Evolutionary conservation across 2,888 invertebrate genomes (phyloP).

Genomic region (Dasysyrphus tricinctus): DNA sequence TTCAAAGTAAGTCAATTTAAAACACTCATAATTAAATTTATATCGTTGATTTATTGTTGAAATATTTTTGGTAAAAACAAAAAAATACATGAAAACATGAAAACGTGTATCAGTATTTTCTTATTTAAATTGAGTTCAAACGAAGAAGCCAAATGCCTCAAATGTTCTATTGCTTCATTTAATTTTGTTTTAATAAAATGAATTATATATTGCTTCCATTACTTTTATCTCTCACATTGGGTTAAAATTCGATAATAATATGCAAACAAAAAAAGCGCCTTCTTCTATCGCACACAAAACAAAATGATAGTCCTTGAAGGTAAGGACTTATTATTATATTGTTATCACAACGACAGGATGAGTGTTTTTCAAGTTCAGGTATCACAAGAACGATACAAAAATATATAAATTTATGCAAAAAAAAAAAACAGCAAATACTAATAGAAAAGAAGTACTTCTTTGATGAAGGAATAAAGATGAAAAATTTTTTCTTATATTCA

Average conservation of each 20-base stretch:
- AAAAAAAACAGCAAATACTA: constrained; percentile 17
- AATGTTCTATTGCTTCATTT: not conserved
- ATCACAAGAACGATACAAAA: constrained; percentile 31
- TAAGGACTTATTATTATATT: constrained; percentile 70
- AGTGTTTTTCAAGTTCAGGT: constrained; percentile 69
- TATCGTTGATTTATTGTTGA: no score
- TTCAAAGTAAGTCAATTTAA: no score
- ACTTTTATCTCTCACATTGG: constrained; percentile 1
- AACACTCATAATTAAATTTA: no score
- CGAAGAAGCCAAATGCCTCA: not conserved
- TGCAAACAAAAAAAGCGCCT: constrained; percentile 20
- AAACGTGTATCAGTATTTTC: not conserved
- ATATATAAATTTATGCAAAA: not conserved
- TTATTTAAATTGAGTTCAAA: not conserved
- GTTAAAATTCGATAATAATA: not conserved
- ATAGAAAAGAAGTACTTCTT: constrained; percentile 64
- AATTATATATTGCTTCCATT: constrained; percentile 17
- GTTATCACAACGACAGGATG: constrained; percentile 65
- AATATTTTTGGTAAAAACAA: not conserved
- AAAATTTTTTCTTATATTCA: constrained; percentile 16
- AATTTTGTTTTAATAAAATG: not conserved
- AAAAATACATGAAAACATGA: not conserved
- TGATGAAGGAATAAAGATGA: constrained; percentile 52
- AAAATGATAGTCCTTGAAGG: constrained; percentile 27
- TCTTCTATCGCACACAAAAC: not conserved